Evolutionary conservation across 2,797 vertebrate species (phyloP), one percentile per base, ranked within the genome.

Genomic region (Myotis daubentonii): DNA sequence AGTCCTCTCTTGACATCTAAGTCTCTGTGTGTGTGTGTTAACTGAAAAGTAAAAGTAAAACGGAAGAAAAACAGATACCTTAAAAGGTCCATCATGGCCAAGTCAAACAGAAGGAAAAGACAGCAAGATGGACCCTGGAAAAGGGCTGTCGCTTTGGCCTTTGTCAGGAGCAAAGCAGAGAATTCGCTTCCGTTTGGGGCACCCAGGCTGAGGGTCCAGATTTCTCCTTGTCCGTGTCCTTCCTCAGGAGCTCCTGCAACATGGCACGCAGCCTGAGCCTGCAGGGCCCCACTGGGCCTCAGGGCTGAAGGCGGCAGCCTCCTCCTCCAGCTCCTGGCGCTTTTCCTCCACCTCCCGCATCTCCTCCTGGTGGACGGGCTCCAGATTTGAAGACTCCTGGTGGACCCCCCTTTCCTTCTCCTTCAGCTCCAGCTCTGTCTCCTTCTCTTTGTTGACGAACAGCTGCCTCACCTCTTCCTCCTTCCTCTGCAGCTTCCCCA

Each of bases 401-500:
- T 99, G 99, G 84, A 99, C 99, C 99, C 99, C 99, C 98, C 99
- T 98, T 95, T 99, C 99, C 97, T 99, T 99, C 96, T 99, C 99
- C 97, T 99, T 99, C 95, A 99, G 97, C 96, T 99, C 99, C 4
- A 99, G 98, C 97, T 99, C 99, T 0, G 99, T 99, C 98, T 99
- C 99, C 98, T 99, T 99, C 90, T 99, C 99, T 98, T 99, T 99
- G 98, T 98, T 99, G 93, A 99, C 99, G 94, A 99, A 99, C 99
- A 99, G 99, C 98, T 99, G 99, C 87, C 99, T 98, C 99, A 99
- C 99, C 97, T 99, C 99, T 95, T 99, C 99, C 97, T 99, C 99
- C 97, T 99, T 99, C 76, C 96, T 99, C 97, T 99, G 99, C 97
- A 99, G 98, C 95, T 99, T 99, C 0, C 98, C 98, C 86, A 99